Base-by-base conservation (phyloP, 2,797 vertebrate genomes). In the Gobio occitaniae region DNA sequence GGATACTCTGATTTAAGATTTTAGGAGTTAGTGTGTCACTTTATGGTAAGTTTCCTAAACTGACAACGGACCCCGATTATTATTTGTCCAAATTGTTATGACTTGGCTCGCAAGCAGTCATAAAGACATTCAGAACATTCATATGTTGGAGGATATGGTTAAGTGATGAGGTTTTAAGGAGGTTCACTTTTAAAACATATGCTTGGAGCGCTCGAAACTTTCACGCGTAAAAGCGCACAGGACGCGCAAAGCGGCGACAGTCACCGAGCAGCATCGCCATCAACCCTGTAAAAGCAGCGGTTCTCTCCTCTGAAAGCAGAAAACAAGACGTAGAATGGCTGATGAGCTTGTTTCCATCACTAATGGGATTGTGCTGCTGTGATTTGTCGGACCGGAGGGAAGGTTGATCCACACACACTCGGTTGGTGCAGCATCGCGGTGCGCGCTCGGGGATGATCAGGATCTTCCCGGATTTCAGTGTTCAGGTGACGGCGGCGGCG, bases 401-500 rank as follows among this genome's bases (percentile, higher is more conserved):
- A 92, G 94, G 92, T 90, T 92, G 92, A 90, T 89, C 86, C 85
- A 90, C 93, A 93, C 90, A 94, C 92, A 93, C 92, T 94, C 93
- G 88, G 84, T 87, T 86, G 82, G 88, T 85, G 91, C 86, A 90
- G 91, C 85, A 89, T 87, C 83, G 88, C 91, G 83, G 88, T 92
- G 93, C 92, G 94, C 94, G 93, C 92, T 94, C 94, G 93, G 96
- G 95, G 92, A 97, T 97, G 96, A 96, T 95, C 96, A 95, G 97
- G 94, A 97, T 98, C 96, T 99, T 99, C 96, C 98, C 98, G 96
- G 97, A 99, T 96, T 99, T 99, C 97, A 98, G 97, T 94, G 97
- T 99, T 94, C 98, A 99, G 96, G 98, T 98, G 96, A 97, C 97
- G 93, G 96, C 97, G 84, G 96, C 96, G 86, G 96, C 83, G 84